Conservation (phyloP, 2,888 invertebrate species). For the Sacculina carcini region DNA sequence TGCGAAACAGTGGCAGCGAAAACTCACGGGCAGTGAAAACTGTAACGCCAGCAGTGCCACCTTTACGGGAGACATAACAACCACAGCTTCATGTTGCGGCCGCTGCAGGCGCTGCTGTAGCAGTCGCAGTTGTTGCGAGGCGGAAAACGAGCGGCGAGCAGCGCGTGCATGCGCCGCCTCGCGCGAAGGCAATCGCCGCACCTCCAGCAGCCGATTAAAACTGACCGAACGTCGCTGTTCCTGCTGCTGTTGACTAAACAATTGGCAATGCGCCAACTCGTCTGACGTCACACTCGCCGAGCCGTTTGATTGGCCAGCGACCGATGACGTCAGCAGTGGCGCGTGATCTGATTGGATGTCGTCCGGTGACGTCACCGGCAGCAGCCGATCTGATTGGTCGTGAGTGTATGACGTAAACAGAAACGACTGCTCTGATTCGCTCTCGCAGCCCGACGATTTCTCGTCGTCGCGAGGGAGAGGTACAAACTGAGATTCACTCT, state of each 20-base stretch:
- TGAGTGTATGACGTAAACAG: too few species aligned
- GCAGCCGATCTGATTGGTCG: too few species aligned
- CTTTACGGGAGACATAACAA: neutral
- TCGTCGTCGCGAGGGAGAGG: neutral
- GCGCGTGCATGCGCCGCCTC: conserved; percentile 78
- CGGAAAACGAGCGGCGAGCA: conserved; percentile 79
- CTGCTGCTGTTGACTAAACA: too few species aligned
- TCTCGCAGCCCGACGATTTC: neutral
- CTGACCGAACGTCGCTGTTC: neutral
- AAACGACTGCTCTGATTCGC: too few species aligned
- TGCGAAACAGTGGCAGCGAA: too few species aligned
- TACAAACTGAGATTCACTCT: neutral
- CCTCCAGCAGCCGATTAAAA: conserved; percentile 17
- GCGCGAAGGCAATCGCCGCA: conserved; percentile 60
- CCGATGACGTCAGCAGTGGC: too few species aligned
- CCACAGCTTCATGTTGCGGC: conserved; percentile 2
- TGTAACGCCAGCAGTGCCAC: conserved; percentile 6
- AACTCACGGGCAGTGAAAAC: conserved; percentile 4
- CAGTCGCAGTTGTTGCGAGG: conserved; percentile 29
- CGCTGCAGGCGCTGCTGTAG: neutral
- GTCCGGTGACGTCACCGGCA: too few species aligned
- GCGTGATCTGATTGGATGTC: too few species aligned
- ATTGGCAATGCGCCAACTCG: too few species aligned
- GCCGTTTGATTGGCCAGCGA: too few species aligned
- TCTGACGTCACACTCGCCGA: too few species aligned